Conservation (phyloP, 2,888 invertebrate species). For the Sphecodes monilicornis region DNA sequence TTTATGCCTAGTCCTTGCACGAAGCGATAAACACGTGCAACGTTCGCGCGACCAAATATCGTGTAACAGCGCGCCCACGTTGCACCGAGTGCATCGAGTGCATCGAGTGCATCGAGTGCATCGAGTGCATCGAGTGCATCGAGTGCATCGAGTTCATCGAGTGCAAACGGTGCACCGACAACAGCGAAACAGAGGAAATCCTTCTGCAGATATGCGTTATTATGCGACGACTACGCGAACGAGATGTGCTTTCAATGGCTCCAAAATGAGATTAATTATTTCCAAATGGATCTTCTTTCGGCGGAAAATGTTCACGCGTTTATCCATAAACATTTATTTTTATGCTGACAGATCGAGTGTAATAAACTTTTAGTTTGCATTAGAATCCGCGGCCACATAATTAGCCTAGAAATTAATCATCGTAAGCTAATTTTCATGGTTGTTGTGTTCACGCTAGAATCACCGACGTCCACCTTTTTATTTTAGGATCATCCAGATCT, state of each 20-base stretch:
- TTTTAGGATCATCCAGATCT: neutral
- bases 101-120: constrained; percentile 45
- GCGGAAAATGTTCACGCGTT: neutral
- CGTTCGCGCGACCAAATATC: constrained; percentile 62
- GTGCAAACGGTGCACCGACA: neutral
- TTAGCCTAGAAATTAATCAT: too few species aligned
- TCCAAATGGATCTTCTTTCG: neutral
- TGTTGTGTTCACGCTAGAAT: neutral
- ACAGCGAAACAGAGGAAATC: neutral
- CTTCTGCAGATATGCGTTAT: neutral
- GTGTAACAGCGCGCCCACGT: constrained; percentile 62
- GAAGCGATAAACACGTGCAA: constrained; percentile 51
- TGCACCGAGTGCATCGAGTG: constrained; percentile 36
- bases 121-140: constrained; percentile 35
- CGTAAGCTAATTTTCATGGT: too few species aligned
- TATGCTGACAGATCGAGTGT: too few species aligned
- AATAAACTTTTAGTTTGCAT: neutral
- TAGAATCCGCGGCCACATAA: too few species aligned
- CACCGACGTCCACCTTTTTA: neutral
- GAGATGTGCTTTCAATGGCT: neutral
- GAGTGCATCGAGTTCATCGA: constrained; percentile 35
- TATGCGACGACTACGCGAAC: neutral
- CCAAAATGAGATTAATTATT: neutral
- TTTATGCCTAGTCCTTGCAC: constrained; percentile 62
- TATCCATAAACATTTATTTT: neutral